A percentile compares a stretch with the other conserved stretches of the same genome.
phyloP scores from a whole-genome alignment of 2,888 invertebrate species.

The Lutraria lutraria region DNA sequence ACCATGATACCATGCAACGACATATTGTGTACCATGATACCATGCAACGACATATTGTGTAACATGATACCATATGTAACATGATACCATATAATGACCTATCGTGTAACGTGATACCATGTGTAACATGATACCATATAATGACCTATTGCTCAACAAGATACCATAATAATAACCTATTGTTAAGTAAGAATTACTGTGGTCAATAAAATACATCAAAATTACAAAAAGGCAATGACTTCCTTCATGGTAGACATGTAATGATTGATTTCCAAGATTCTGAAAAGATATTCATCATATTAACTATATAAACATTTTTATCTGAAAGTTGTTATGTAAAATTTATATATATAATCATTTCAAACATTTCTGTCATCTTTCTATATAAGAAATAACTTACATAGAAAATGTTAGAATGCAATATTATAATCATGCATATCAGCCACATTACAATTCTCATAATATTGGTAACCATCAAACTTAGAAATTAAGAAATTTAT shows the following conservation, averaged over 20 bases:
- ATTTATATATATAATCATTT: neutral
- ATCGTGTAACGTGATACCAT: too few species aligned
- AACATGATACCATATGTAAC: too few species aligned
- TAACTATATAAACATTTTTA: neutral
- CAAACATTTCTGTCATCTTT: neutral
- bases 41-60: too few species aligned
- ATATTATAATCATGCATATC: neutral
- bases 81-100: too few species aligned
- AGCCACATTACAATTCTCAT: neutral
- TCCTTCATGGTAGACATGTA: neutral
- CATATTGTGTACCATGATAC: too few species aligned
- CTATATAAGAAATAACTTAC: neutral
- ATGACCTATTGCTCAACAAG: too few species aligned
- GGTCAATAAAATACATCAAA: neutral
- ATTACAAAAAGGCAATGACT: neutral
- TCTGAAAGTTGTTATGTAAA: neutral
- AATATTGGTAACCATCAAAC: neutral
- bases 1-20: too few species aligned
- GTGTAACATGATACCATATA: too few species aligned
- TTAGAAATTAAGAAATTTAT: slow-evolving; percentile 48
- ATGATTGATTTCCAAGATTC: too few species aligned
- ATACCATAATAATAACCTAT: too few species aligned
- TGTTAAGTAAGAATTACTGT: too few species aligned
- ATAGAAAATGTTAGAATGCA: neutral
- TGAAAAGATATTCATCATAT: neutral